Base-by-base conservation (phyloP, 2,888 invertebrate species). In the Hecatera dysodea region DNA sequence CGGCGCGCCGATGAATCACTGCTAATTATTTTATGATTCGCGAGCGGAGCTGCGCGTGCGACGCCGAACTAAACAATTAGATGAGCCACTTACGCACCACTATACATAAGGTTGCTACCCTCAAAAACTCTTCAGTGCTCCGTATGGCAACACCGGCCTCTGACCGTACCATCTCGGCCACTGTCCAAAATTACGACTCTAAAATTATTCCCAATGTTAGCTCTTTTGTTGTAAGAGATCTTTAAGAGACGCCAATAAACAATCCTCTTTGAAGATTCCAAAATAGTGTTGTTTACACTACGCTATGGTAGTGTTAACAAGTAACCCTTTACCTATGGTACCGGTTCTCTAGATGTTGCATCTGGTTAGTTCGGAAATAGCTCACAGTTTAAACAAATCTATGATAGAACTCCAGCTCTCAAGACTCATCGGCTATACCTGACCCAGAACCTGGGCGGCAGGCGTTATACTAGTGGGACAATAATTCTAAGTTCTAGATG, bases 11-110 rank as follows among this genome's bases (percentile, higher is more conserved):
- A 92, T 95, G 94, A 95, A 94, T 95, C 95, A 94, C 86, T 75
- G 86, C 90, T 94, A 94, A 94, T 95, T 94, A 95, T 93, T 95
- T 94, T 93, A 93, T 92, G 92, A 90, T 88, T 82, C 89, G 87
- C 86, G 85, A 84, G 83, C 77, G 63, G 81, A 75, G 80, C 75
- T 46, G 74, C 75, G 77, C 80, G 82, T 85, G 79, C 65, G 83
- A 86, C 81, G 83, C 75, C 80, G 84, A 81, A 87, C 89, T 90
- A 90, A 92, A 92, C 91, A 91, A 91, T 90, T 87, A 85, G 82
- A 85, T 73, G 73, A 76, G 84, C 76, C 82, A 86, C 80, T 85
- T 85, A 80, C 67, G 68, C 66, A 64, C 42, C 61, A 61, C 60
- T 72, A 9, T 44, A 12, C 57, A 61, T 56, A 52, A 72, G 62